Conservation (phyloP, 2,888 invertebrate genomes). For the Diloba caeruleocephala region DNA sequence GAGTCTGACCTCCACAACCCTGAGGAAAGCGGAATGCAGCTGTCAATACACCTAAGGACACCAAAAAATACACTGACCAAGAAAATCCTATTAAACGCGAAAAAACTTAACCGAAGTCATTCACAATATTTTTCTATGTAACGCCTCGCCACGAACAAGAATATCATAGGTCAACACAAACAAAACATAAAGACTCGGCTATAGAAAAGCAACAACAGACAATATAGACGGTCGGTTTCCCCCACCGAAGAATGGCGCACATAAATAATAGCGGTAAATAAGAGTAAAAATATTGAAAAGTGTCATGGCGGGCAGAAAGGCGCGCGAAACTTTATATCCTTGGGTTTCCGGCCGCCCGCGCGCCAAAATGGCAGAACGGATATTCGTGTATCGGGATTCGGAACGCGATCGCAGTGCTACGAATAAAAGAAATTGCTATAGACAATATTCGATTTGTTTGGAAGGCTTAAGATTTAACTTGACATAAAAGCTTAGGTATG, state of each 20-base stretch:
- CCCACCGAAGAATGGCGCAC: slow-evolving; percentile 78
- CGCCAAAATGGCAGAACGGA: slow-evolving; percentile 86
- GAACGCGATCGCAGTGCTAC: slow-evolving; percentile 61
- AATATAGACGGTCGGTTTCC: slow-evolving; percentile 75
- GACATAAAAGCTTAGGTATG: not conserved
- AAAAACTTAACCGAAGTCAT: slow-evolving; percentile 14
- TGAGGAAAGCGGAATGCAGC: too few relatives aligned
- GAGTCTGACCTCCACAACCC: too few relatives aligned
- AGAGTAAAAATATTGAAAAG: slow-evolving; percentile 88
- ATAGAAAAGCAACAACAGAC: slow-evolving; percentile 64
- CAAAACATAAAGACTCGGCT: slow-evolving; percentile 59
- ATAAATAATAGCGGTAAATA: slow-evolving; percentile 89
- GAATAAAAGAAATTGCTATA: slow-evolving; percentile 64
- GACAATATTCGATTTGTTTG: slow-evolving; percentile 61
- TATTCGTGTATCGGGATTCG: slow-evolving; percentile 80
- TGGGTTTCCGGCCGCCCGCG: slow-evolving; percentile 84
- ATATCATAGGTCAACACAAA: slow-evolving; percentile 50
- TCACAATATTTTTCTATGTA: slow-evolving; percentile 10
- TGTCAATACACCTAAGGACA: too few relatives aligned
- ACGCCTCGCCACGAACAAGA: slow-evolving; percentile 27
- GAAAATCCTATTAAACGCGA: not conserved
- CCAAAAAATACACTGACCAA: not conserved
- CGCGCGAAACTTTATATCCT: slow-evolving; percentile 87
- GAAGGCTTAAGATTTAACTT: slow-evolving; percentile 4
- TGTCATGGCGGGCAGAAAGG: slow-evolving; percentile 86